These are phyloP conservation scores for Bufotes viridis DNA, from an alignment of 2,797 vertebrate genomes.

Conservation along the genomic window DNA sequence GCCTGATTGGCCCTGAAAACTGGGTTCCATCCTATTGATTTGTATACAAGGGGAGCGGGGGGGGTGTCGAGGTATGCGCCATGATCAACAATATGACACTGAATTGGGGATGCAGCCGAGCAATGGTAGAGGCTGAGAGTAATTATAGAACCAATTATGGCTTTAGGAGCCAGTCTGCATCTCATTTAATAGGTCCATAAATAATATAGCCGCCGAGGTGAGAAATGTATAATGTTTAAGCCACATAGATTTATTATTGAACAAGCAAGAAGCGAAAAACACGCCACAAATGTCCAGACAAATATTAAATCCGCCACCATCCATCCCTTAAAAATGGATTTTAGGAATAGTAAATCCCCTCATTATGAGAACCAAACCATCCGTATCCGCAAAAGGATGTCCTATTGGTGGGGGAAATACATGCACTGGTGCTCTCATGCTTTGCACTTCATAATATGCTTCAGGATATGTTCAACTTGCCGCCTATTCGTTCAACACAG, in stretches of 20 bases:
- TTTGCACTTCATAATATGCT: background rate
- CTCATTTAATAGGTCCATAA: conserved; percentile 7
- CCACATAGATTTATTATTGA: conserved; percentile 19
- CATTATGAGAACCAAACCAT: background rate
- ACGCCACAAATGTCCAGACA: conserved; percentile 9
- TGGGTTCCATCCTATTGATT: background rate
- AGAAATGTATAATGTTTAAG: background rate
- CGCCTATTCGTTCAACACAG: background rate
- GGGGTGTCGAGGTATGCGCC: background rate
- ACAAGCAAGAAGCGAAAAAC: background rate
- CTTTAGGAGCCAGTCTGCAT: background rate
- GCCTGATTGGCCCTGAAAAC: background rate
- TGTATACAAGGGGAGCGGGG: background rate
- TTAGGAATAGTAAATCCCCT: conserved; percentile 4
- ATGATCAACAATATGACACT: background rate
- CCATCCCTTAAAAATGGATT: background rate
- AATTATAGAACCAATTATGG: conserved; percentile 38
- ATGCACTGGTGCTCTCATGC: background rate
- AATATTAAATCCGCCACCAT: background rate
- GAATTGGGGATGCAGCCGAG: conserved; percentile 1
- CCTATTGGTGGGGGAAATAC: background rate
- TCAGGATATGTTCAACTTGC: background rate
- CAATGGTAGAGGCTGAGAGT: background rate
- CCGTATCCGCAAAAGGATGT: background rate
- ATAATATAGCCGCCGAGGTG: conserved; percentile 17